phyloP scores from a whole-genome alignment of 2,888 invertebrate genomes.

The Punctoribates punctum region DNA sequence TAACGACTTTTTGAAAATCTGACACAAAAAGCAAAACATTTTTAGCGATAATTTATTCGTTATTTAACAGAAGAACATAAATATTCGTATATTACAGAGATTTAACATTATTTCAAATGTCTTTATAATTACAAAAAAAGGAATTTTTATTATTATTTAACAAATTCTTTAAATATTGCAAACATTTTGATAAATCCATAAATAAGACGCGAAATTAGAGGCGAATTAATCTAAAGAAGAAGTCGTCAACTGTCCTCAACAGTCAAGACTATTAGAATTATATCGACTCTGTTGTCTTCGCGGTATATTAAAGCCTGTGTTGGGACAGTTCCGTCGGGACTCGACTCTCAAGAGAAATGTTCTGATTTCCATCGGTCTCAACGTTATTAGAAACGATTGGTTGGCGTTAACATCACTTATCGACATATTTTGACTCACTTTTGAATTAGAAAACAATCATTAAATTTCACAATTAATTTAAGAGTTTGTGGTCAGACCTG shows the following conservation, averaged over 20 bases:
- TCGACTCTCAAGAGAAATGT: constrained; percentile 63
- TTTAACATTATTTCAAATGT: background rate
- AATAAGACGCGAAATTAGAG: background rate
- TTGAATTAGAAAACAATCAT: background rate
- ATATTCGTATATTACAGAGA: background rate
- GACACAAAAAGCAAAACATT: no score
- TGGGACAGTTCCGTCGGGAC: constrained; percentile 11
- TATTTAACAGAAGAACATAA: background rate
- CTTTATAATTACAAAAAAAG: background rate
- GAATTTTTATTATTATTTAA: background rate
- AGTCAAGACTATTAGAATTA: constrained; percentile 8
- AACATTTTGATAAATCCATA: background rate
- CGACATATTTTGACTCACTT: background rate
- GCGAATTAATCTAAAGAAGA: background rate
- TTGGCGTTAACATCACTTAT: background rate
- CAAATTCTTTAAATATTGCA: background rate
- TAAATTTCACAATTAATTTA: no score
- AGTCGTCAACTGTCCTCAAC: background rate
- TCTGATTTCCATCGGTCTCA: constrained; percentile 41
- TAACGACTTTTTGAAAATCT: no score
- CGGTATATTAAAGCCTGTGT: constrained; percentile 26
- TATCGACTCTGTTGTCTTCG: background rate
- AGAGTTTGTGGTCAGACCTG: constrained; percentile 10
- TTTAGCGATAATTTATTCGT: no score
- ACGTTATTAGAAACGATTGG: constrained; percentile 22